phyloP scores from a whole-genome alignment of 2,797 vertebrate species.

The Anomalospiza imberbis region DNA sequence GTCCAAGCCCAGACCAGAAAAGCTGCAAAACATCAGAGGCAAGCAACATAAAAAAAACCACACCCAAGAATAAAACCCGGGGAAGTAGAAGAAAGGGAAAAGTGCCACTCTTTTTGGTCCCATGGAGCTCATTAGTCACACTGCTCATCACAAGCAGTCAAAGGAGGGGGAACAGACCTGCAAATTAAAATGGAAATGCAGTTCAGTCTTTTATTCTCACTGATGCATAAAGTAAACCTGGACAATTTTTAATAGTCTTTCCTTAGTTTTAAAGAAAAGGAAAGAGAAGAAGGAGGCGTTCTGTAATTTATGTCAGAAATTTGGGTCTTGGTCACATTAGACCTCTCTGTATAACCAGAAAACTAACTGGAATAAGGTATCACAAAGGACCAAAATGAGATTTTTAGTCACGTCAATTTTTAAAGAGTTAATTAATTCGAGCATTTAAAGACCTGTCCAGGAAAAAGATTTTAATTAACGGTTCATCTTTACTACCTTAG shows the following conservation, averaged over 20 bases:
- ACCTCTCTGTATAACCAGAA: slow-evolving; percentile 3
- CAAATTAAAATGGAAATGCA: slow-evolving; percentile 62
- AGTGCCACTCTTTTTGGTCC: slow-evolving; percentile 47
- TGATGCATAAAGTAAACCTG: slow-evolving; percentile 62
- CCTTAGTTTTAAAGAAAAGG: slow-evolving; percentile 37
- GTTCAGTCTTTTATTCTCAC: slow-evolving; percentile 53
- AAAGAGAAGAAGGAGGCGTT: slow-evolving; percentile 42
- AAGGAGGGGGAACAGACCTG: slow-evolving; percentile 60
- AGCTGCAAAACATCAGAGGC: slow-evolving; percentile 67
- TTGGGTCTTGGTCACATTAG: slow-evolving; percentile 7
- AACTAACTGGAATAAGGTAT: slow-evolving; percentile 16
- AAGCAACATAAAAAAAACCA: slow-evolving; percentile 46
- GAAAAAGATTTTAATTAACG: slow-evolving; percentile 47
- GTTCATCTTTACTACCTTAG: slow-evolving; percentile 39
- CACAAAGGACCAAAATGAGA: slow-evolving; percentile 38
- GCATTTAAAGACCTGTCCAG: not conserved
- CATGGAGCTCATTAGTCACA: slow-evolving; percentile 56
- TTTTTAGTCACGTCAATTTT: slow-evolving; percentile 43
- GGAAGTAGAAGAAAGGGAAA: slow-evolving; percentile 47
- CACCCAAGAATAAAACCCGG: slow-evolving; percentile 44
- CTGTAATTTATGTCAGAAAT: slow-evolving; percentile 42
- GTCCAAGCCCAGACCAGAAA: slow-evolving; percentile 62
- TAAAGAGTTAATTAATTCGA: slow-evolving; percentile 46
- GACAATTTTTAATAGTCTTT: slow-evolving; percentile 53
- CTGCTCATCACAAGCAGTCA: slow-evolving; percentile 56